Evolutionary conservation across 2,888 invertebrate species (phyloP).

Genomic region (Hymenopus coronatus): DNA sequence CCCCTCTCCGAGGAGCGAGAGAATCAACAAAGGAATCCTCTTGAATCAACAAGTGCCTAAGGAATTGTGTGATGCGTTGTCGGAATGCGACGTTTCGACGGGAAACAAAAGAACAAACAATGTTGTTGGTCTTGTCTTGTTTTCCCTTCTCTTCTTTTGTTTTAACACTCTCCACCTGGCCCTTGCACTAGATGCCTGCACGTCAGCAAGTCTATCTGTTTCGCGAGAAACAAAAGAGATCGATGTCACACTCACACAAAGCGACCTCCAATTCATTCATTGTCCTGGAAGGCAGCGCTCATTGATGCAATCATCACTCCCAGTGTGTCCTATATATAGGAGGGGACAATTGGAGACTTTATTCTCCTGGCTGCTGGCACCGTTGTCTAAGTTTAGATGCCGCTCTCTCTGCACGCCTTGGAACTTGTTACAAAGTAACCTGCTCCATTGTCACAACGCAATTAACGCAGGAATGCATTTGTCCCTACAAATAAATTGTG

Average conservation of each 20-base stretch:
- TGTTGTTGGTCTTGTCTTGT: not conserved
- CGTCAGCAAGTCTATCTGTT: not conserved
- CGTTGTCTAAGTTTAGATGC: not conserved
- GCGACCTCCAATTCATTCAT: constrained; percentile 3
- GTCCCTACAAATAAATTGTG: no score
- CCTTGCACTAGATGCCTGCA: not conserved
- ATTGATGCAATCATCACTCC: not conserved
- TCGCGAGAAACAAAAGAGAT: constrained; percentile 21
- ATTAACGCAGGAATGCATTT: no score
- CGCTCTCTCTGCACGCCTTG: not conserved
- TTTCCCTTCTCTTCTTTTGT: not conserved
- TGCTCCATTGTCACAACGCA: no score
- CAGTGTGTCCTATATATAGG: not conserved
- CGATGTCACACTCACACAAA: not conserved
- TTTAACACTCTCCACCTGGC: not conserved
- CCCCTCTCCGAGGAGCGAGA: not conserved
- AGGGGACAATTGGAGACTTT: not conserved
- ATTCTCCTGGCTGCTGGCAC: not conserved
- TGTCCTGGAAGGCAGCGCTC: not conserved
- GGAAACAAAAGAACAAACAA: constrained; percentile 14
- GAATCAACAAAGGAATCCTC: constrained; percentile 1
- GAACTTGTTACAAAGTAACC: not conserved
- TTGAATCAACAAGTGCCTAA: constrained; percentile 16
- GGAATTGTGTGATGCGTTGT: not conserved
- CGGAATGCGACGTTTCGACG: constrained; percentile 3